Evolutionary conservation across 2,113 vertebrate species (phyloP).

Genomic region (Procavia capensis): DNA sequence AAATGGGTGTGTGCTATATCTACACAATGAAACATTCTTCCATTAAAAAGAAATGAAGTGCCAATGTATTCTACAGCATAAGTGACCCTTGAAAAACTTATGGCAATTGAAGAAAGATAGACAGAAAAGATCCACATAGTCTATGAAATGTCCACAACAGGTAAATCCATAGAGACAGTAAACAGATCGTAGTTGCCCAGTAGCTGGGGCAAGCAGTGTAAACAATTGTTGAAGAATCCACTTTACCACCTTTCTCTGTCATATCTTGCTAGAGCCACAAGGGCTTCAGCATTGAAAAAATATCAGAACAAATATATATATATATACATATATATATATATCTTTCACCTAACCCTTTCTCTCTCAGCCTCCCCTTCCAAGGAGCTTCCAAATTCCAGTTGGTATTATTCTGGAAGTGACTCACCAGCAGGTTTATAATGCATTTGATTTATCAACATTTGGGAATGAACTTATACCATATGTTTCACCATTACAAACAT

Average conservation of each 20-base stretch:
- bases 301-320: neutral
- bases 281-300: neutral
- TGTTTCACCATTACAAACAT: constrained; percentile 30
- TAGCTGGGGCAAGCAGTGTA: neutral
- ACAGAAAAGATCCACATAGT: neutral
- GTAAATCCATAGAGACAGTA: neutral
- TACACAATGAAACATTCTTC: neutral
- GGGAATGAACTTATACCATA: neutral
- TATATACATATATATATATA: too few species aligned
- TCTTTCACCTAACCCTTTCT: neutral
- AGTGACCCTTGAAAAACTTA: neutral
- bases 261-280: neutral
- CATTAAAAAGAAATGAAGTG: neutral
- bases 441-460: neutral
- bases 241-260: neutral
- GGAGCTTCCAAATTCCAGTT: neutral
- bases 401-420: neutral
- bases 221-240: neutral
- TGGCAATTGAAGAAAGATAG: neutral
- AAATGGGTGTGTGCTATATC: neutral
- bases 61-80: neutral
- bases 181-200: neutral
- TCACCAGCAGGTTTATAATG: neutral
- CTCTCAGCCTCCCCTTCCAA: too few species aligned
- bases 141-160: neutral